Evolutionary conservation across 2,888 invertebrate species (phyloP).

Genomic region (Stramonita haemastoma): DNA sequence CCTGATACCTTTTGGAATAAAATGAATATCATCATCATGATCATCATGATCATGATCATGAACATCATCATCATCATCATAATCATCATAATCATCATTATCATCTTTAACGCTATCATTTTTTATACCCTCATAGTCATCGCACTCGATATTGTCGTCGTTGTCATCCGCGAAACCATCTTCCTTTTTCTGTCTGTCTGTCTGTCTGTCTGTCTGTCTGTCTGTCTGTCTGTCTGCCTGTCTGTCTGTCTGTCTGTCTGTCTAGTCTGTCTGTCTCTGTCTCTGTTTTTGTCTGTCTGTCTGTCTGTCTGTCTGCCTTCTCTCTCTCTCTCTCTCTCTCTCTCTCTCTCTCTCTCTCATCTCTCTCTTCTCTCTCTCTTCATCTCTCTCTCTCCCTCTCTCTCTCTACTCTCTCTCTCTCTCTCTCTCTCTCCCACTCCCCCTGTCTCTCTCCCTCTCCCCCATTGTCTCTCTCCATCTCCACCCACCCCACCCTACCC

Average conservation of each 20-base stretch:
- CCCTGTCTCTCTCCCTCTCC: too few species aligned
- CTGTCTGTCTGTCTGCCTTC: background rate
- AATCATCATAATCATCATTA: background rate
- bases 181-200: background rate
- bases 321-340: too few species aligned
- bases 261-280: background rate
- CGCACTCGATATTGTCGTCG: background rate
- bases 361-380: too few species aligned
- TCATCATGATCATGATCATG: background rate
- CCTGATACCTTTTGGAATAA: too few species aligned
- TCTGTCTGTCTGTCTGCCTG: background rate
- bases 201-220: background rate
- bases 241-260: background rate
- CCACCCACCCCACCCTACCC: too few species aligned
- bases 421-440: too few species aligned
- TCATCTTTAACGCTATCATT: background rate
- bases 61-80: background rate
- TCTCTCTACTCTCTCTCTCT: too few species aligned
- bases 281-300: background rate
- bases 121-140: background rate
- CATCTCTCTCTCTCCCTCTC: too few species aligned
- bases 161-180: background rate
- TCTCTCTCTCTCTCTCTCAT: too few species aligned
- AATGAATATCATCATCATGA: background rate
- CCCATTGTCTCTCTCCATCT: too few species aligned